Evolutionary conservation across 2,888 invertebrate genomes (phyloP).

Genomic region (Leptinotarsa haldemani): DNA sequence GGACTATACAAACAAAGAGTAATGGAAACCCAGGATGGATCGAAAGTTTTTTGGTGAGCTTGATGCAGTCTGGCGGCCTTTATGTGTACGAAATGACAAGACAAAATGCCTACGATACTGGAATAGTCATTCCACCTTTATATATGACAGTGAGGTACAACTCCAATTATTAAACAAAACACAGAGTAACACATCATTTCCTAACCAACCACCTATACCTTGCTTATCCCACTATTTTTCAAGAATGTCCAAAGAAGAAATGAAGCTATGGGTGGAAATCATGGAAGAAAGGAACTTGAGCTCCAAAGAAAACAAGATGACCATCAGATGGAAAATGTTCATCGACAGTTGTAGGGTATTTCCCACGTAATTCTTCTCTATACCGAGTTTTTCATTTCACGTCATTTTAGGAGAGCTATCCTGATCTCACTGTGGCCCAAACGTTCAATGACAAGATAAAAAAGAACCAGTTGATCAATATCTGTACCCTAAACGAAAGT

Average conservation of each 20-base stretch:
- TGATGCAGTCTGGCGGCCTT: conserved; percentile 70
- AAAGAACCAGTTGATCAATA: conserved; percentile 57
- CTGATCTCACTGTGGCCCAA: conserved; percentile 48
- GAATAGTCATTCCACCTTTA: conserved; percentile 59
- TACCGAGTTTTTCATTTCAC: conserved; percentile 5
- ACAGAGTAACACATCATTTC: background rate
- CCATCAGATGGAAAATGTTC: conserved; percentile 67
- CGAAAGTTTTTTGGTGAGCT: conserved; percentile 72
- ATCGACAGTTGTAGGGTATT: conserved; percentile 65
- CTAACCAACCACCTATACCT: background rate
- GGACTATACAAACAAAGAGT: conserved; percentile 71
- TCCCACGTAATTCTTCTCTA: conserved; percentile 3
- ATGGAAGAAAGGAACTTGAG: conserved; percentile 50
- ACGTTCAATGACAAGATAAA: conserved; percentile 45
- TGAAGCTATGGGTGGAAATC: conserved; percentile 50
- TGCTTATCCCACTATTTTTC: background rate
- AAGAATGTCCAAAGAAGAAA: conserved; percentile 50
- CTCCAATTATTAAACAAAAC: background rate
- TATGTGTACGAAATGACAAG: conserved; percentile 64
- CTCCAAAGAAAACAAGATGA: conserved; percentile 33
- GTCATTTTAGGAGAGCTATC: conserved; percentile 51
- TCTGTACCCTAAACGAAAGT: conserved; percentile 68
- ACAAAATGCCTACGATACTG: conserved; percentile 55
- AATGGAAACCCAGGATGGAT: conserved; percentile 77
- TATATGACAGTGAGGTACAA: conserved; percentile 60